phyloP scores from a whole-genome alignment of 2,113 vertebrate genomes.

The Cyprinodon tularosa region DNA sequence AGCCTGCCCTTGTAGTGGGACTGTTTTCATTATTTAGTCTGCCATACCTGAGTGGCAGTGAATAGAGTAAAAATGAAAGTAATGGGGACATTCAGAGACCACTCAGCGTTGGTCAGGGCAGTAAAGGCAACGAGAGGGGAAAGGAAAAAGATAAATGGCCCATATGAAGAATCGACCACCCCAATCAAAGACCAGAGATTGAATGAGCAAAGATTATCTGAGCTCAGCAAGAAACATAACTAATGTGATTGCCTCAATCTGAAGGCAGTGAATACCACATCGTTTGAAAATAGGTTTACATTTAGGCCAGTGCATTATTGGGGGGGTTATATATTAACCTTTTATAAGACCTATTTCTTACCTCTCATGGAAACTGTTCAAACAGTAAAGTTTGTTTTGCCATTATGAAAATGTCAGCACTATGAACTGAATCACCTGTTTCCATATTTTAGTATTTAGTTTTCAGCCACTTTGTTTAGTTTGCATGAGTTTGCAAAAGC shows the following conservation, averaged over 20 bases:
- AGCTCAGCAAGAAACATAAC: conserved; percentile 28
- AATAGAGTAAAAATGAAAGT: conserved; percentile 18
- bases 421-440: background rate
- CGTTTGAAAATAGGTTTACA: conserved; percentile 21
- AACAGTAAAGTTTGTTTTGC: background rate
- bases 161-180: conserved; percentile 18
- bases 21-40: conserved; percentile 12
- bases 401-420: background rate
- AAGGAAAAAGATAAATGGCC: conserved; percentile 1
- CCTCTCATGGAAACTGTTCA: conserved; percentile 12
- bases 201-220: conserved; percentile 17
- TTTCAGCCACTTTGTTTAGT: background rate
- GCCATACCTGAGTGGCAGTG: conserved; percentile 1
- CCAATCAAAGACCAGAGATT: conserved; percentile 34
- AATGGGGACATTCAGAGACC: conserved; percentile 9
- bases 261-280: conserved; percentile 5
- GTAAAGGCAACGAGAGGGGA: background rate
- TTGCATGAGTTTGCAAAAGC: background rate
- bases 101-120: conserved; percentile 1
- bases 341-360: conserved; percentile 10
- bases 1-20: conserved; percentile 9
- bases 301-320: background rate
- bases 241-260: conserved; percentile 29
- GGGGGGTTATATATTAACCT: conserved; percentile 2
- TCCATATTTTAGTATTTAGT: background rate